Evolutionary conservation across 1,140 invertebrate species (phyloP), one percentile per base, ranked within the genome.

Genomic region (Bombus fervidus): DNA sequence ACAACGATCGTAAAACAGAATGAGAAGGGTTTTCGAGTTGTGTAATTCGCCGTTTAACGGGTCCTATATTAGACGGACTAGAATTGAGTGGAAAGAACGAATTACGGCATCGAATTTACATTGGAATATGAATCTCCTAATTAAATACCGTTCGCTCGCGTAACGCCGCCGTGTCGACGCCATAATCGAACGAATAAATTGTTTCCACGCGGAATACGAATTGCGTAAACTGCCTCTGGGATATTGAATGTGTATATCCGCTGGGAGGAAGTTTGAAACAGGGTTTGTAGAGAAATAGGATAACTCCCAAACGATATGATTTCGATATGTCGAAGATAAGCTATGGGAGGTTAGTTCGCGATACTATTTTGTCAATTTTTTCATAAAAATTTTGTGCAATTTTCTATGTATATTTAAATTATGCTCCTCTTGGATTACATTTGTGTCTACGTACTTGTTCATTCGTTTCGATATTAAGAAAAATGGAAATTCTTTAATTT

Each of bases 1-100:
- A 39, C 37, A 59, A 9, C 34, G 25, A 53, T 72, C 68, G 47
- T 57, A 72, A 72, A 81, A 59, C 37, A 39, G 34, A 31, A 22
- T 8, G 43, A 43, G 25, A 57, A 68, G 25, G 28, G 28, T 8
- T 57, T 39, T 39, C 43, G 31, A 31, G 28, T n/a, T 12, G 28
- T 41, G 47, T 81, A 73, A 72, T 72, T 31, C 25, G 37, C 2
- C 28, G n/a, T 31, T 39, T 43, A 73, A 74, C 47, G 12, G n/a
- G 25, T 71, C 28, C 31, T 22, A 43, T 43, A 41, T 73, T 81
- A 81, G 53, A 8, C 53, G n/a, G 9, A n/a, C 22, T 41, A 9
- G 53, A 59, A 73, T 59, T 6, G 13, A 57, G 47, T 59, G 1
- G 53, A 73, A 81, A 81, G 43, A 43, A 73, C 53, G 53, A 72